Evolutionary conservation across 2,113 vertebrate genomes (phyloP).

Genomic region (Campylomormyrus numenius): DNA sequence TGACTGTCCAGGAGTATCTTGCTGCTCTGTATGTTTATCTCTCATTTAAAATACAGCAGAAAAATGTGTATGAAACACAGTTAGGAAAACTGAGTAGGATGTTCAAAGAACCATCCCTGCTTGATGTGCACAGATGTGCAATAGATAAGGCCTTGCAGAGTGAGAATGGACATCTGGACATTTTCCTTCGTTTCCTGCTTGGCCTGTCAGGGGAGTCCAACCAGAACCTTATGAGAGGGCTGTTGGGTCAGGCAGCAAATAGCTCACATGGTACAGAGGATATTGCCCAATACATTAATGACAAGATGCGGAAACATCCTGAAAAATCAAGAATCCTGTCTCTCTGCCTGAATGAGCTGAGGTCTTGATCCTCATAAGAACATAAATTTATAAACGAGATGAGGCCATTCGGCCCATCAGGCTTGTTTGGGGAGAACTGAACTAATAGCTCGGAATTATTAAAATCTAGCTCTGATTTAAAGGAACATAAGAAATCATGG

Average conservation of each 20-base stretch:
- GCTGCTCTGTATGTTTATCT: slow-evolving; percentile 57
- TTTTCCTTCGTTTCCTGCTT: slow-evolving; percentile 22
- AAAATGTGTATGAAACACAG: slow-evolving; percentile 43
- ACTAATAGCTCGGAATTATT: too few relatives aligned
- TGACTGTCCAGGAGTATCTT: slow-evolving; percentile 60
- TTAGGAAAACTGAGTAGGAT: slow-evolving; percentile 22
- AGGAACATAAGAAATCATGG: background rate
- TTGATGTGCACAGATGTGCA: slow-evolving; percentile 3
- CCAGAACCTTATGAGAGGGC: background rate
- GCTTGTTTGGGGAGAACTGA: too few relatives aligned
- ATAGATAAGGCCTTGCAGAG: slow-evolving; percentile 12
- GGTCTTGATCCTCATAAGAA: background rate
- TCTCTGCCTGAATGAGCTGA: slow-evolving; percentile 1
- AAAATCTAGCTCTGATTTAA: too few relatives aligned
- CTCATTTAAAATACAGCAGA: slow-evolving; percentile 39
- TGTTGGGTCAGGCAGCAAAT: background rate
- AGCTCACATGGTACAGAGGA: background rate
- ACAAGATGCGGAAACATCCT: background rate
- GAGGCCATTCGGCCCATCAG: too few relatives aligned
- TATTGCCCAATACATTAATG: slow-evolving; percentile 14
- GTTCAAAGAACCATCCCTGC: slow-evolving; percentile 22
- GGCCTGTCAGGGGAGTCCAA: slow-evolving; percentile 17
- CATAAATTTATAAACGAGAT: too few relatives aligned
- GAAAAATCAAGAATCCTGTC: background rate
- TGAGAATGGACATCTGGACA: slow-evolving; percentile 15